Evolutionary conservation across 2,888 invertebrate species (phyloP).

Genomic region (Hipparchia semele): DNA sequence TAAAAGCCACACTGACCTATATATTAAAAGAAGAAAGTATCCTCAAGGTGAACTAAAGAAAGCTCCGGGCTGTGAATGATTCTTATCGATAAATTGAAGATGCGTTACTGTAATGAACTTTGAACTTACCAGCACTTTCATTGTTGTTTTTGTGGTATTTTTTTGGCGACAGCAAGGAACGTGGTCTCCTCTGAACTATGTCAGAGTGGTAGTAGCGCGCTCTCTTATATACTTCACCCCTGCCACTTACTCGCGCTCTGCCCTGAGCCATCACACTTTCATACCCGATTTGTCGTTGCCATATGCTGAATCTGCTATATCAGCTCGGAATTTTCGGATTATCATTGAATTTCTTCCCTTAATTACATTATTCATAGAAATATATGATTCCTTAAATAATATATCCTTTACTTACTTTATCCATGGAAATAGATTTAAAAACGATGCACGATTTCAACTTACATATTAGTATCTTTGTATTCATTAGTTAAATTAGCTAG

Average conservation of each 20-base stretch:
- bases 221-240: slow-evolving; percentile 81
- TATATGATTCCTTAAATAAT: neutral
- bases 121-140: slow-evolving; percentile 79
- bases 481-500: no score
- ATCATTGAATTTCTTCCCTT: slow-evolving; percentile 15
- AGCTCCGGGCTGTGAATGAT: slow-evolving; percentile 2
- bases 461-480: neutral
- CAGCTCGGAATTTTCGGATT: slow-evolving; percentile 45
- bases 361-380: neutral
- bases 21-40: slow-evolving; percentile 23
- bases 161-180: slow-evolving; percentile 68
- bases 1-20: slow-evolving; percentile 39
- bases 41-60: slow-evolving; percentile 10
- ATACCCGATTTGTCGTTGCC: slow-evolving; percentile 66
- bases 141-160: slow-evolving; percentile 59
- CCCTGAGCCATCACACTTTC: slow-evolving; percentile 76
- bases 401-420: neutral
- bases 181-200: slow-evolving; percentile 76
- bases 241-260: slow-evolving; percentile 70
- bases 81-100: slow-evolving; percentile 26
- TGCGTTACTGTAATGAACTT: slow-evolving; percentile 45
- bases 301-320: slow-evolving; percentile 53
- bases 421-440: neutral
- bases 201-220: slow-evolving; percentile 76
- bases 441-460: neutral